Percentiles rank a stretch among this genome's conserved stretches.
Evolutionary conservation across 2,113 vertebrate genomes (phyloP).

Genomic region (Ictalurus furcatus): DNA sequence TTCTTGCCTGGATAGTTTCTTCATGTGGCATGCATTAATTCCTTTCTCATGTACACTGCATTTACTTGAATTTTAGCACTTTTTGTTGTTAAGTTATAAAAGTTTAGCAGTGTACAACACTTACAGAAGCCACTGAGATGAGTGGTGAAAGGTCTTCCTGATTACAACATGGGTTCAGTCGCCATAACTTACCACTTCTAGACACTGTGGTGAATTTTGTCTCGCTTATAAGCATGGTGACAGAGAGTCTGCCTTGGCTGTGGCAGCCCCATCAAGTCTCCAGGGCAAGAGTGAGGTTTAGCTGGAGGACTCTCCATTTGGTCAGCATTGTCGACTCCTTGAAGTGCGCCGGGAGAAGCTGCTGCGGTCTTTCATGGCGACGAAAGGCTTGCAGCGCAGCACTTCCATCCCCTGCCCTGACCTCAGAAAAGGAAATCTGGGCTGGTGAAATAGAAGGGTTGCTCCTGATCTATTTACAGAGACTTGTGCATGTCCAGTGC

Average conservation of each 20-base stretch:
- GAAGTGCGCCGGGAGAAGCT: constrained; percentile 76
- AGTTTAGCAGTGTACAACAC: background rate
- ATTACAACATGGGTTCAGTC: background rate
- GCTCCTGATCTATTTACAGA: constrained; percentile 79
- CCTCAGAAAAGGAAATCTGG: constrained; percentile 85
- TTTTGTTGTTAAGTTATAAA: background rate
- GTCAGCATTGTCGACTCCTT: constrained; percentile 73
- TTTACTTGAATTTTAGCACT: background rate
- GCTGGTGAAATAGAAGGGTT: constrained; percentile 77
- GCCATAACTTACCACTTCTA: background rate
- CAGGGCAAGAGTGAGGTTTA: constrained; percentile 13
- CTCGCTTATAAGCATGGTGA: constrained; percentile 14
- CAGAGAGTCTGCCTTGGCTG: constrained; percentile 10
- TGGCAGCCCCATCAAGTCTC: constrained; percentile 18
- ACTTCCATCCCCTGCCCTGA: constrained; percentile 72
- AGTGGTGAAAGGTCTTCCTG: background rate
- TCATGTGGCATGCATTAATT: background rate
- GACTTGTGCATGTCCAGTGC: constrained; percentile 70
- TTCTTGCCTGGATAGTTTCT: background rate
- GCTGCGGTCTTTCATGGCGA: constrained; percentile 76
- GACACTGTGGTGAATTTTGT: constrained; percentile 14
- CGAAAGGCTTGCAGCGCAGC: constrained; percentile 75
- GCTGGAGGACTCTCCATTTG: constrained; percentile 63
- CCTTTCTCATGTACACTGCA: background rate
- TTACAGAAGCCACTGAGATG: background rate